Percentiles rank a stretch among this genome's conserved stretches.
phyloP scores from a whole-genome alignment of 2,888 invertebrate species.

The Homarus gammarus region DNA sequence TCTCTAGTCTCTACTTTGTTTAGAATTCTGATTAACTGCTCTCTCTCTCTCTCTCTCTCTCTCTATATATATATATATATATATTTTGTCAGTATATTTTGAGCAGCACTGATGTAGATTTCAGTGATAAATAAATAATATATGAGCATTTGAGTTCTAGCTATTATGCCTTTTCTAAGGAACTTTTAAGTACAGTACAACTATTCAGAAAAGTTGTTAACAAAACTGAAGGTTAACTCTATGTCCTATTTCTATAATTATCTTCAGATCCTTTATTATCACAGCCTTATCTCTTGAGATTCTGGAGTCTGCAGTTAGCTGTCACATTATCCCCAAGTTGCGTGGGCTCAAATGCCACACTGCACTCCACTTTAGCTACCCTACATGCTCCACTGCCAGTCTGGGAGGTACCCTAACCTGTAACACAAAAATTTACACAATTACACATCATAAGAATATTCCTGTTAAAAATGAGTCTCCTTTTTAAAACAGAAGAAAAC shows the following conservation, averaged over 20 bases:
- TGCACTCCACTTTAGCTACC: constrained; percentile 26
- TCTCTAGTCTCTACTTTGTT: constrained; percentile 8
- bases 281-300: constrained; percentile 65
- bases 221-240: constrained; percentile 38
- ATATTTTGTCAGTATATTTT: constrained; percentile 13
- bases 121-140: constrained; percentile 30
- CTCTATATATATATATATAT: neutral
- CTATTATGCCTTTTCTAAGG: constrained; percentile 42
- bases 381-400: constrained; percentile 61
- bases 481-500: no score
- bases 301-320: constrained; percentile 23
- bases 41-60: no score
- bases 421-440: neutral
- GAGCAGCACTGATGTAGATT: constrained; percentile 33
- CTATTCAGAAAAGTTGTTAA: constrained; percentile 16
- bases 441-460: no score
- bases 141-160: constrained; percentile 33
- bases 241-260: constrained; percentile 38
- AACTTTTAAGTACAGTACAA: constrained; percentile 29
- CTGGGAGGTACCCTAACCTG: constrained; percentile 62
- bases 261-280: constrained; percentile 61
- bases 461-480: no score
- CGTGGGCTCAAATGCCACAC: constrained; percentile 48
- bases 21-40: constrained; percentile 29
- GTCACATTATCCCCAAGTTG: constrained; percentile 39